These are phyloP conservation scores for Cherax quadricarinatus DNA, from an alignment of 1,140 invertebrate species.

Conservation along the genomic window DNA sequence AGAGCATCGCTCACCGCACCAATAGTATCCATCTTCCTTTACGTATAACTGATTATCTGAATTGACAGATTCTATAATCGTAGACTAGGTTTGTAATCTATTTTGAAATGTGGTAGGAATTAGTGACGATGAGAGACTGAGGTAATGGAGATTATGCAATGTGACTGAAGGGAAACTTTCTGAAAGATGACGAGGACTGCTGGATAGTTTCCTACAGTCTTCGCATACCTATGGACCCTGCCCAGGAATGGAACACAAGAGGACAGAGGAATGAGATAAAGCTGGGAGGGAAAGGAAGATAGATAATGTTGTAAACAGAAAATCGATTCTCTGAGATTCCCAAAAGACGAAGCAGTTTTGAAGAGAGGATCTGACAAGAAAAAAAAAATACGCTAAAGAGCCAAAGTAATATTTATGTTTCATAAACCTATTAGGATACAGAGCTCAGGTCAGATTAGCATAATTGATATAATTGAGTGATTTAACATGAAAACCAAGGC, in stretches of 20 bases:
- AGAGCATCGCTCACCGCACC: neutral
- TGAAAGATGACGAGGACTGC: neutral
- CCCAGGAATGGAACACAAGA: neutral
- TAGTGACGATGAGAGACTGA: neutral
- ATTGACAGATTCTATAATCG: no score
- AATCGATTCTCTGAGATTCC: neutral
- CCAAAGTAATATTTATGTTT: no score
- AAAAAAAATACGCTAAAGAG: no score
- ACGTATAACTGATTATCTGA: no score
- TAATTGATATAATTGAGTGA: conserved; percentile 2
- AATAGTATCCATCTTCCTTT: neutral
- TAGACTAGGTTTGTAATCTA: neutral
- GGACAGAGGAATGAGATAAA: neutral
- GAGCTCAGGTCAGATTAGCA: neutral
- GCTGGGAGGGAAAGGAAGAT: neutral
- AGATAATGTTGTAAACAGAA: neutral
- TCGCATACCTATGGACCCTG: neutral
- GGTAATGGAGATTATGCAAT: neutral
- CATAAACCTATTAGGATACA: no score
- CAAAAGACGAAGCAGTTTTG: neutral
- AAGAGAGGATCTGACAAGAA: no score
- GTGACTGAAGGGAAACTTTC: neutral
- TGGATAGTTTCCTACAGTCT: neutral
- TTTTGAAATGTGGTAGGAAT: neutral
- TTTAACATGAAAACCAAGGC: neutral